A percentile compares a stretch with the other conserved stretches of the same genome.
Conservation (phyloP, 1,140 invertebrate genomes). For the Lasioglossum albipes region DNA sequence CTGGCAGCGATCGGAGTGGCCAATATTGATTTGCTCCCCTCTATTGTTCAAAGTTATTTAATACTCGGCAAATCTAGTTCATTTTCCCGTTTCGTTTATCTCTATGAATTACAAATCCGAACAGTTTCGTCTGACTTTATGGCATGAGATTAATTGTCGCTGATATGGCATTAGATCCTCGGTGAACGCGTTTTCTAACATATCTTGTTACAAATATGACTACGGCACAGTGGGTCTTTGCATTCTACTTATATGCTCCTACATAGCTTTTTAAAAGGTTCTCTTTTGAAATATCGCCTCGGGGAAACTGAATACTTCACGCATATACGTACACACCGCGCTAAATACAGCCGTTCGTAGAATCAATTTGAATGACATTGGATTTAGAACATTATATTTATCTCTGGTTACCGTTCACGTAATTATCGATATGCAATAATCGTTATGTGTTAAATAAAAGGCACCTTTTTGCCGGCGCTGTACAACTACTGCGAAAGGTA, state of each 20-base stretch:
- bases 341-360: conserved; percentile 20
- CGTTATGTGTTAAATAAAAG: no score
- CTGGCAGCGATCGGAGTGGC: neutral
- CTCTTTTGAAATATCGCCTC: conserved; percentile 43
- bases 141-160: no score
- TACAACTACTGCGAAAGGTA: conserved; percentile 2
- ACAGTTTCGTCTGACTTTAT: no score
- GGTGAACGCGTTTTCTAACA: neutral
- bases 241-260: conserved; percentile 28
- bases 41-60: neutral
- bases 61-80: no score
- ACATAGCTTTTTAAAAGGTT: conserved; percentile 18
- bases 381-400: no score
- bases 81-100: no score
- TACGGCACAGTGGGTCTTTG: neutral
- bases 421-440: neutral
- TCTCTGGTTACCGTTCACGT: neutral
- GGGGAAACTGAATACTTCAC: conserved; percentile 24
- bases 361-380: conserved; percentile 7
- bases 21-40: conserved; percentile 7
- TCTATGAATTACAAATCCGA: no score
- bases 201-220: conserved; percentile 9
- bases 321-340: neutral
- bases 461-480: neutral
- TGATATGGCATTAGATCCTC: no score